These are phyloP conservation scores for Drosophila equinoxialis DNA, from an alignment of 1,140 invertebrate genomes.

Conservation along the genomic window DNA sequence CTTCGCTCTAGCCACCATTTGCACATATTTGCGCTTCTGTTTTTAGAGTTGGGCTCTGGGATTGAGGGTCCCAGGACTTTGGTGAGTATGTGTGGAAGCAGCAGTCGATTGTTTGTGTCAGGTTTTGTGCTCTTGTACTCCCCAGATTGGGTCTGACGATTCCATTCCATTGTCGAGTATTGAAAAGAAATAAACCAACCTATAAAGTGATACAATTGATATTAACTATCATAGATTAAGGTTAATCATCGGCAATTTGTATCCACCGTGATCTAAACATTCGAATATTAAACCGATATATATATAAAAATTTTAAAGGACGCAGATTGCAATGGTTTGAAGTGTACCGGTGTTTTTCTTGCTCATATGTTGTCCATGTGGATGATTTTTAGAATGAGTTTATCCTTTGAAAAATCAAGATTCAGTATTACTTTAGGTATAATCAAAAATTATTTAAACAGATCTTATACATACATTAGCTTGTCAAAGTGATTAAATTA, in stretches of 20 bases:
- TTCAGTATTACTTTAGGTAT: too few species aligned
- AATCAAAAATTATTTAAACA: neutral
- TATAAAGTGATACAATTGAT: constrained; percentile 1
- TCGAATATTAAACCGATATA: neutral
- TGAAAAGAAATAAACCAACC: neutral
- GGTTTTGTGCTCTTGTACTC: neutral
- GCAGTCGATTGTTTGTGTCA: neutral
- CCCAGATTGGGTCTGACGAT: neutral
- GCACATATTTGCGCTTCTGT: constrained; percentile 64
- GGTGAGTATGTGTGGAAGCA: neutral
- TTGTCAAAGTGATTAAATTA: neutral
- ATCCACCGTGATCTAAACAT: neutral
- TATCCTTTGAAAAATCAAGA: too few species aligned
- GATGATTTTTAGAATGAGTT: too few species aligned
- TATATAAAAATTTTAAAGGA: too few species aligned
- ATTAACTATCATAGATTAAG: constrained; percentile 3
- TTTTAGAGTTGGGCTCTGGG: constrained; percentile 38
- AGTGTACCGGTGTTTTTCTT: too few species aligned
- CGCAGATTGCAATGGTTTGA: too few species aligned
- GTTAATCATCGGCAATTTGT: constrained; percentile 2
- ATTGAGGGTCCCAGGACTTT: constrained; percentile 6
- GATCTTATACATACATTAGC: neutral
- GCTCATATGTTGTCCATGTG: too few species aligned
- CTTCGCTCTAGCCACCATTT: constrained; percentile 25
- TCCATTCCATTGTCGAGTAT: neutral